phyloP scores from a whole-genome alignment of 2,797 vertebrate species.

The Poeciliopsis turneri region DNA sequence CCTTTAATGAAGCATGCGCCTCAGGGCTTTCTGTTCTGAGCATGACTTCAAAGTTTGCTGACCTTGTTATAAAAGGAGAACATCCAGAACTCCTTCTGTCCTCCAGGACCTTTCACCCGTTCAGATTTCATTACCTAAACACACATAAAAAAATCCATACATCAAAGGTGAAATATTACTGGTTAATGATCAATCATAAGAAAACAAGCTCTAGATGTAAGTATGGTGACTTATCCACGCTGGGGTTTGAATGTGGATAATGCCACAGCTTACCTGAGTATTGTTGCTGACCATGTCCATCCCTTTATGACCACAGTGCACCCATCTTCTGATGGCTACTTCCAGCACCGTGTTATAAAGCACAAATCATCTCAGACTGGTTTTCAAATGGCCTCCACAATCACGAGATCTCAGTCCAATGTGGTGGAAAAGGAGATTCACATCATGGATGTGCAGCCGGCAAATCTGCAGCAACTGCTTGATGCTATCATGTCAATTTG shows the following conservation, averaged over 20 bases:
- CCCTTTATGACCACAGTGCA: slow-evolving; percentile 11
- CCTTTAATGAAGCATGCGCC: slow-evolving; percentile 66
- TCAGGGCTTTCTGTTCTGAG: slow-evolving; percentile 56
- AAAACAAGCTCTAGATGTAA: slow-evolving; percentile 38
- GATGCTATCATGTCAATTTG: not conserved
- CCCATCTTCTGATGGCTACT: slow-evolving; percentile 62
- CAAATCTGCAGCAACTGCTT: slow-evolving; percentile 52
- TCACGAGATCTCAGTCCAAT: not conserved
- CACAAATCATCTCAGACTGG: not conserved
- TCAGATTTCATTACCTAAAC: slow-evolving; percentile 44
- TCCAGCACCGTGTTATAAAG: slow-evolving; percentile 20
- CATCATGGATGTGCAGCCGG: slow-evolving; percentile 60
- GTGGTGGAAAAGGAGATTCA: slow-evolving; percentile 46
- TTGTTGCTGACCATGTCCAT: not conserved
- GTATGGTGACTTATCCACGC: slow-evolving; percentile 29
- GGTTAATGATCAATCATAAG: slow-evolving; percentile 43
- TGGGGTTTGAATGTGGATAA: slow-evolving; percentile 22
- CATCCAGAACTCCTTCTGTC: slow-evolving; percentile 34
- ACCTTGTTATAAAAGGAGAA: slow-evolving; percentile 38
- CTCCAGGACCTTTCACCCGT: slow-evolving; percentile 44
- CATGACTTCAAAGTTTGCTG: slow-evolving; percentile 64
- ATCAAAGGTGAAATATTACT: slow-evolving; percentile 35
- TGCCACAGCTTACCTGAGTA: no score
- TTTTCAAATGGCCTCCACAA: no score
- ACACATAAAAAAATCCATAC: slow-evolving; percentile 36